Percentiles rank a stretch among this genome's conserved stretches.
Conservation (phyloP, 2,888 invertebrate genomes). For the Oxytorus armatus region DNA sequence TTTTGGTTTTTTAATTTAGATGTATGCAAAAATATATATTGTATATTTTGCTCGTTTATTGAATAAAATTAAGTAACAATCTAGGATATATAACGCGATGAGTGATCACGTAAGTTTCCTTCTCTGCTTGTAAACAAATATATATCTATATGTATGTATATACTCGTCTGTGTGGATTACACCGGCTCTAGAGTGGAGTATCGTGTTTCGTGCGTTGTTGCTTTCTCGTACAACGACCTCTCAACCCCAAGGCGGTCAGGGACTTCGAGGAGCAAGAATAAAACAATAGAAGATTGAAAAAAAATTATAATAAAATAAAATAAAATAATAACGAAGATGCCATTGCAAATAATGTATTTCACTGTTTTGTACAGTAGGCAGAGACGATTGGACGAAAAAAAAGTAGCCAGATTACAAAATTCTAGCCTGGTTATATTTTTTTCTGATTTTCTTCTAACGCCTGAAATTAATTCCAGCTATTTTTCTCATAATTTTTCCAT, state of each 20-base stretch:
- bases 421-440: no score
- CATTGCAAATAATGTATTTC: no score
- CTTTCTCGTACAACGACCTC: constrained; percentile 64
- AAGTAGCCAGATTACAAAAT: no score
- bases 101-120: constrained; percentile 48
- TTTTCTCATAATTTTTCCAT: background rate
- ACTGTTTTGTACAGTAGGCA: no score
- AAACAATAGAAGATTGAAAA: constrained; percentile 31
- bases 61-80: constrained; percentile 27
- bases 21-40: no score
- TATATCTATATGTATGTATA: constrained; percentile 12
- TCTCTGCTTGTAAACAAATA: background rate
- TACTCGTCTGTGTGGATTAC: constrained; percentile 68
- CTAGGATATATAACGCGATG: constrained; percentile 52
- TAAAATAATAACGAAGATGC: no score
- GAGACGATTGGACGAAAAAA: no score
- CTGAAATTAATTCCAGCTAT: background rate
- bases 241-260: constrained; percentile 47
- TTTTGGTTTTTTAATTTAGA: no score
- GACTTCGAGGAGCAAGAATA: constrained; percentile 21
- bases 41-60: background rate
- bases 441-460: no score
- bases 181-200: constrained; percentile 72
- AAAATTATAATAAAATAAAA: constrained; percentile 24
- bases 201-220: constrained; percentile 72